Evolutionary conservation across 2,113 vertebrate genomes (phyloP).

Genomic region (Brachypteracias leptosomus): DNA sequence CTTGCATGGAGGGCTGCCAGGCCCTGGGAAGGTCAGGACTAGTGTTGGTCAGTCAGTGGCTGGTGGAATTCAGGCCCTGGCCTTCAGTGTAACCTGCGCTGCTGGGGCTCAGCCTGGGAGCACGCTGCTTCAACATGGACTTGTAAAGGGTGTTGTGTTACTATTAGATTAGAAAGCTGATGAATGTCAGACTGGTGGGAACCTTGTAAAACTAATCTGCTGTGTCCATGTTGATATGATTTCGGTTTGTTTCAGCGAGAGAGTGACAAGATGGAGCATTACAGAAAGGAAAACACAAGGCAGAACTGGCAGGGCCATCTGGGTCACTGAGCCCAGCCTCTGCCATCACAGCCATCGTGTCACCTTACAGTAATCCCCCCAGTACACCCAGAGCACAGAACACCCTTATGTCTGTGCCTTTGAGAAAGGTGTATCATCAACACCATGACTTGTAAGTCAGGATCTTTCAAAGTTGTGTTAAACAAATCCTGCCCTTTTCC

Average conservation of each 20-base stretch:
- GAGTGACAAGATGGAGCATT: not conserved
- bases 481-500: not conserved
- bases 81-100: constrained; percentile 37
- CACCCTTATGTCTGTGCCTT: not conserved
- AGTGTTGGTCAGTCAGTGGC: not conserved
- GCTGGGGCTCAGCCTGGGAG: not conserved
- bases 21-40: not conserved
- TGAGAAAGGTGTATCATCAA: accelerated
- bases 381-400: not conserved
- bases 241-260: not conserved
- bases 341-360: not conserved
- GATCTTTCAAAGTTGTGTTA: not conserved
- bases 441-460: not conserved
- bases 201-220: constrained; percentile 63
- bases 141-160: constrained; percentile 44
- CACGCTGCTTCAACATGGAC: not conserved
- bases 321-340: not conserved
- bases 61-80: not conserved
- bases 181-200: constrained; percentile 48
- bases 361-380: not conserved
- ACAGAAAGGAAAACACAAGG: not conserved
- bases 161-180: constrained; percentile 38
- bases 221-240: constrained; percentile 44
- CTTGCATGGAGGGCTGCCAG: constrained; percentile 36
- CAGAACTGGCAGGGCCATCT: not conserved